A percentile compares a stretch with the other conserved stretches of the same genome.
Evolutionary conservation across 1,140 invertebrate genomes (phyloP).

Genomic region (Drosophila tsacasi): DNA sequence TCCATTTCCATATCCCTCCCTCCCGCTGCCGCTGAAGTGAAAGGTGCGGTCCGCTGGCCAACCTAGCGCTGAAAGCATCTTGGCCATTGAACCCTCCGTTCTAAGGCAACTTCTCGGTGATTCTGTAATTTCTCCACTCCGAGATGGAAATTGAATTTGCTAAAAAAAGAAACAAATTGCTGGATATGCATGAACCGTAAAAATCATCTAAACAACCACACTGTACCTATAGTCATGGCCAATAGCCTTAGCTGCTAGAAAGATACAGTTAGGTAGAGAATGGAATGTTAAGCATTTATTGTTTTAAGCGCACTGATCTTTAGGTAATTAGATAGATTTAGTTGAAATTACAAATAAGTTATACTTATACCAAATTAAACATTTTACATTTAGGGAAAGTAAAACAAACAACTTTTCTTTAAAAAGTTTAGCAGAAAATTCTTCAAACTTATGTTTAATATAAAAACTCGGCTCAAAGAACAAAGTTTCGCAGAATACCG

Average conservation of each 20-base stretch:
- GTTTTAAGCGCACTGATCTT: too few relatives aligned
- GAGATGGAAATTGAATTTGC: constrained; percentile 34
- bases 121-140: constrained; percentile 28
- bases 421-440: not conserved
- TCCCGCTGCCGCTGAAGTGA: constrained; percentile 14
- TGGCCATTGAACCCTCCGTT: constrained; percentile 42
- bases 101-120: constrained; percentile 36
- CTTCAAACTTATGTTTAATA: not conserved
- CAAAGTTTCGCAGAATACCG: not conserved
- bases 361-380: not conserved
- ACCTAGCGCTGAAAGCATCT: constrained; percentile 33
- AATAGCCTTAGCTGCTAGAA: not conserved
- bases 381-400: too few relatives aligned
- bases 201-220: constrained; percentile 4
- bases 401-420: too few relatives aligned
- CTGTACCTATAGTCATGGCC: constrained; percentile 18
- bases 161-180: constrained; percentile 6
- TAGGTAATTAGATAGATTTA: not conserved
- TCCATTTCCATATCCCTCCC: constrained; percentile 32
- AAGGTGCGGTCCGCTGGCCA: constrained; percentile 48
- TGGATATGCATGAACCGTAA: constrained; percentile 33
- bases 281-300: not conserved
- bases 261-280: constrained; percentile 16
- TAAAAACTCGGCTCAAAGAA: not conserved
- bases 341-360: not conserved